Evolutionary conservation across 2,113 vertebrate species (phyloP).

Genomic region (Sturnira hondurensis): DNA sequence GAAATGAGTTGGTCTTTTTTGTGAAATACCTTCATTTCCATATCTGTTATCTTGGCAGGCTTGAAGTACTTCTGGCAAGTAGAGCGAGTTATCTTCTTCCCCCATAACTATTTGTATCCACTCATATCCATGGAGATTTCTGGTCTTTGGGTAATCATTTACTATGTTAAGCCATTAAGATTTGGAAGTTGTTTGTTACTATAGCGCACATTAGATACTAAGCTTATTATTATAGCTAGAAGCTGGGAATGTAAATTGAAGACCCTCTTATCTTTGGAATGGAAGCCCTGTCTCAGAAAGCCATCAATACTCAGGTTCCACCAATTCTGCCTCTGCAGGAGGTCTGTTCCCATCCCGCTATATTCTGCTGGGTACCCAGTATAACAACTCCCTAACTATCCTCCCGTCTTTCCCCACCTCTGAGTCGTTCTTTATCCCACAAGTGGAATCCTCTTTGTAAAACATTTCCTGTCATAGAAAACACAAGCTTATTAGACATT

Average conservation of each 20-base stretch:
- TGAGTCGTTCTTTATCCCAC: not conserved
- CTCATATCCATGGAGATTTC: not conserved
- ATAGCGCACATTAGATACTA: not conserved
- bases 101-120: not conserved
- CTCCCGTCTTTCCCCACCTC: not conserved
- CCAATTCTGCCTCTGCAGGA: not conserved
- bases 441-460: not conserved
- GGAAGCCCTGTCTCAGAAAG: not conserved
- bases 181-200: not conserved
- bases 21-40: not conserved
- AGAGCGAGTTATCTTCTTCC: not conserved
- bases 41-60: not conserved
- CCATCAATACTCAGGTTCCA: not conserved
- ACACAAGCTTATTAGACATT: not conserved
- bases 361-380: not conserved
- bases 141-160: not conserved
- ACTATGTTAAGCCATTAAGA: not conserved
- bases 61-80: not conserved
- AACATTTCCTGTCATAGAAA: not conserved
- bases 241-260: not conserved
- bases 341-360: not conserved
- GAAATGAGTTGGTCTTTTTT: slow-evolving; percentile 16
- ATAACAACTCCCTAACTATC: not conserved
- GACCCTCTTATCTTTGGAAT: not conserved
- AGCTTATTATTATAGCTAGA: not conserved